Conservation (phyloP, 2,797 vertebrate genomes). For the Scolopax bukidnonensis region DNA sequence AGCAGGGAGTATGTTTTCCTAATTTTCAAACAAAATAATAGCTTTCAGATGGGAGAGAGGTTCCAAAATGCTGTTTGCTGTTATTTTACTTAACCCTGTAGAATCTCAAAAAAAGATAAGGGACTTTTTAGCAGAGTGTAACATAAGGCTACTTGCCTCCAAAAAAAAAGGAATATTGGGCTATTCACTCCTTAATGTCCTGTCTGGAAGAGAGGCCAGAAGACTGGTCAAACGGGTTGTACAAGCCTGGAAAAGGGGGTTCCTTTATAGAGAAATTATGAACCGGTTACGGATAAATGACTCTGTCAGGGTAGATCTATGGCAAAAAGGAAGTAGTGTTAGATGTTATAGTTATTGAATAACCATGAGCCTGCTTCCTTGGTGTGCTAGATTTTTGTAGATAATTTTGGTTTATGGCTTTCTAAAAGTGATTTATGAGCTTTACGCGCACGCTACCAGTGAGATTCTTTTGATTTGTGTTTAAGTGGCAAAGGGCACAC, state of each 20-base stretch:
- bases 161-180: background rate
- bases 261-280: background rate
- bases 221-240: conserved; percentile 40
- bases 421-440: conserved; percentile 61
- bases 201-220: background rate
- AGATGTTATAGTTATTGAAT: conserved; percentile 59
- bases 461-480: conserved; percentile 52
- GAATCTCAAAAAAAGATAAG: background rate
- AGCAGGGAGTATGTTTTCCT: background rate
- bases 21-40: background rate
- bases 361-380: conserved; percentile 56
- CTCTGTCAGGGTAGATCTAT: conserved; percentile 15
- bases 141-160: background rate
- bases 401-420: conserved; percentile 65
- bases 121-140: background rate
- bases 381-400: conserved; percentile 52
- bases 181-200: background rate
- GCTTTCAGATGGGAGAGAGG: background rate
- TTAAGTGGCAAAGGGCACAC: conserved; percentile 61
- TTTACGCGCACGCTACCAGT: background rate
- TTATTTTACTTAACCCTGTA: background rate
- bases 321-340: conserved; percentile 41
- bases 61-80: background rate
- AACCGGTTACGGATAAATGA: background rate
- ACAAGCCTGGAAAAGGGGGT: background rate